phyloP scores from a whole-genome alignment of 1,140 invertebrate species.

The Penaeus chinensis region DNA sequence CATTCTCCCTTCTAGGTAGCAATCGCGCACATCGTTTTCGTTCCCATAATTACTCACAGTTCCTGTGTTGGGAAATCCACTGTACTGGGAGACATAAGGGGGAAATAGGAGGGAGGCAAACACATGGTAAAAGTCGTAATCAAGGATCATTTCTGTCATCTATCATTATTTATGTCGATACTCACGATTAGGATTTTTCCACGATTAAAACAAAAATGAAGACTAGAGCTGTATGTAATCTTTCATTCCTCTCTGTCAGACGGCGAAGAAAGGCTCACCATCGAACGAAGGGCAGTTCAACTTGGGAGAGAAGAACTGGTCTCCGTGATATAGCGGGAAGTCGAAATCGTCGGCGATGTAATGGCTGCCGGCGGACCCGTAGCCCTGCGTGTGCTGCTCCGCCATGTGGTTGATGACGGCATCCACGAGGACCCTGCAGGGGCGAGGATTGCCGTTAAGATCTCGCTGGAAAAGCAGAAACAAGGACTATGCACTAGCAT shows the following conservation, averaged over 20 bases:
- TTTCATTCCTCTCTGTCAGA: background rate
- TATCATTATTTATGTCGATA: no score
- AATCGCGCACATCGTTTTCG: conserved; percentile 6
- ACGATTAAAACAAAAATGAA: no score
- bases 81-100: background rate
- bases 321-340: conserved; percentile 19
- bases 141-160: no score
- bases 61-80: background rate
- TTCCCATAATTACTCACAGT: background rate
- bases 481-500: no score
- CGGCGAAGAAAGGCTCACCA: background rate
- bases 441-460: no score
- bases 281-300: background rate
- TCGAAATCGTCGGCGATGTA: background rate
- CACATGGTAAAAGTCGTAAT: no score
- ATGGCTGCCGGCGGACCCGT: conserved; percentile 18
- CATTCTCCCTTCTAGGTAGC: conserved; percentile 3
- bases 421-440: conserved; percentile 19
- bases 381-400: conserved; percentile 10
- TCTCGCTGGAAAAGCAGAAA: no score
- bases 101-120: background rate
- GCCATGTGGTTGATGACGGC: conserved; percentile 35
- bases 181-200: no score
- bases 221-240: background rate
- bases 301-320: conserved; percentile 20